Evolutionary conservation across 2,888 invertebrate species (phyloP).

Genomic region (Drymonia ruficornis): DNA sequence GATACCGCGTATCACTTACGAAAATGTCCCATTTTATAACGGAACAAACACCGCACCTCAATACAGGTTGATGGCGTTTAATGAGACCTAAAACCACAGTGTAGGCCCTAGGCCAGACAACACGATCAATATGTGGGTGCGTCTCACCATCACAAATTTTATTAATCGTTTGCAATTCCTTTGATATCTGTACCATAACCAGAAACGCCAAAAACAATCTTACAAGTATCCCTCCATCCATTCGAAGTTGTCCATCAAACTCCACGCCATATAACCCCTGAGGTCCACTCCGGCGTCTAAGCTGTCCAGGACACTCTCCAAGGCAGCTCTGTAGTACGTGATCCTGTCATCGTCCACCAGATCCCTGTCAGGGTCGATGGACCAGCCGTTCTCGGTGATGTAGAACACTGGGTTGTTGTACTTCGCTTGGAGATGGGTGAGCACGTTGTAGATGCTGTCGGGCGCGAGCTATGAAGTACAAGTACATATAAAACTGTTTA

Average conservation of each 20-base stretch:
- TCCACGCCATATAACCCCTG: slow-evolving; percentile 85
- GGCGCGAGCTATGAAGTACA: slow-evolving; percentile 19
- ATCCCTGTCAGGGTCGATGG: slow-evolving; percentile 50
- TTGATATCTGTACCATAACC: too few relatives aligned
- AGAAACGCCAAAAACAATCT: slow-evolving; percentile 37
- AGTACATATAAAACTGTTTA: not conserved
- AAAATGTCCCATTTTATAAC: too few relatives aligned
- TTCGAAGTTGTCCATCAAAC: slow-evolving; percentile 87
- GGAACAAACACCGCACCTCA: too few relatives aligned
- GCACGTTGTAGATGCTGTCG: slow-evolving; percentile 18
- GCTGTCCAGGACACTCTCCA: slow-evolving; percentile 63
- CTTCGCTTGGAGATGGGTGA: slow-evolving; percentile 17
- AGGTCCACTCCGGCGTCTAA: slow-evolving; percentile 73
- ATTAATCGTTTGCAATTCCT: too few relatives aligned
- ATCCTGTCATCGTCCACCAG: slow-evolving; percentile 71
- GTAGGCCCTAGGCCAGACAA: too few relatives aligned
- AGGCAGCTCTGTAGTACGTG: slow-evolving; percentile 63
- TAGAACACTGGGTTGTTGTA: slow-evolving; percentile 75
- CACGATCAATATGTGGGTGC: too few relatives aligned
- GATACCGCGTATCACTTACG: too few relatives aligned
- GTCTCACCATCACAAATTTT: too few relatives aligned
- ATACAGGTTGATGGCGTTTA: too few relatives aligned
- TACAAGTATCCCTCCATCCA: slow-evolving; percentile 84
- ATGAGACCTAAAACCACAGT: too few relatives aligned
- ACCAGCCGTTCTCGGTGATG: slow-evolving; percentile 85